Base-by-base conservation (phyloP, 2,888 invertebrate genomes). In the Drosophila imparisetae region DNA sequence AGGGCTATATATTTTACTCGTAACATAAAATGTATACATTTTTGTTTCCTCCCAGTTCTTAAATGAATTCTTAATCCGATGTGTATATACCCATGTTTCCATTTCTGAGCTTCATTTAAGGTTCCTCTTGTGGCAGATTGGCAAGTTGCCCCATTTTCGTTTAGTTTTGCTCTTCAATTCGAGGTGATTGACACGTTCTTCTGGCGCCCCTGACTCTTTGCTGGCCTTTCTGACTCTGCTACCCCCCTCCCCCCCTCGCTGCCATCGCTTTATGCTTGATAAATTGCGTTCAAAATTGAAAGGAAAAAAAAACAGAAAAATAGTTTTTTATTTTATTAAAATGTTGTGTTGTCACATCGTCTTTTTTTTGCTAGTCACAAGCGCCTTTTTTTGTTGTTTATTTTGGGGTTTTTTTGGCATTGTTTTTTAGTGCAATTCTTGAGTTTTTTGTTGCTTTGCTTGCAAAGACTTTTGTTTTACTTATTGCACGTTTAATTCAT, bases 401-500 rank as follows among this genome's bases (percentile, higher is more conserved):
- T 86, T 70, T 84, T 81, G 81, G 88, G 66, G 80, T 77, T 77
- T 75, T 75, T 83, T 75, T 70, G 65, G 78, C 78, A 89, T 86
- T 80, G 81, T 75, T 88, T 79, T 69, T 77, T 80, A 60, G 38
- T 65, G 64, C 73, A 78, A 76, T 90, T 79, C 78, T 77, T 78
- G 70, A 75, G 69, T 75, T 81, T 89, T 80, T 75, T 72, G 60
- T 52, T 63, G 60, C 60, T 78, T 74, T 75, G 80, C 77, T 79
- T 75, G 90, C 89, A 81, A 52, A 53, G 32, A 48, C 42, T 60
- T 84, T 79, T 65, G 69, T 59, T 75, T 70, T 72, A 70, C 76
- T 78, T 83, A 74, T 80, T 80, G 82, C 88, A 87, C 83, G 81
- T 90, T 89, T 90, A 90, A 90, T 90, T 91, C 85, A 88, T 89